These are phyloP conservation scores for Enteromius anoplus DNA, from an alignment of 2,797 vertebrate species.

Conservation along the genomic window DNA sequence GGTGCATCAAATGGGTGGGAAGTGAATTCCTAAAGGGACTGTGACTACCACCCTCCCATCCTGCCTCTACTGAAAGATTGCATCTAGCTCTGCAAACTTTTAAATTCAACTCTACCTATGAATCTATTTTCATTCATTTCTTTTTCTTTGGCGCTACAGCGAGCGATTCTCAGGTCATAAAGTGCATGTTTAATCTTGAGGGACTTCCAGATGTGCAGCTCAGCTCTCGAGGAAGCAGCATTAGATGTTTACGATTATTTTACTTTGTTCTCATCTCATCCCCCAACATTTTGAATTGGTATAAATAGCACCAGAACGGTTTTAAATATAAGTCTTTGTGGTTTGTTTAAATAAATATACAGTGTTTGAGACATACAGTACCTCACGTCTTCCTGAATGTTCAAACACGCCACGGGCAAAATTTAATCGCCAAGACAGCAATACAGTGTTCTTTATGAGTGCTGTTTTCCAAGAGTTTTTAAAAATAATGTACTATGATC, in stretches of 20 bases:
- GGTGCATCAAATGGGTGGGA: slow-evolving; percentile 41
- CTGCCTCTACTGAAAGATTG: slow-evolving; percentile 76
- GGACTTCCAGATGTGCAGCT: slow-evolving; percentile 72
- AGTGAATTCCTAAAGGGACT: slow-evolving; percentile 66
- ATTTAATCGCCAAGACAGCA: slow-evolving; percentile 16
- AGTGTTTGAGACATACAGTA: slow-evolving; percentile 4
- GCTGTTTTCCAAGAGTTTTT: background rate
- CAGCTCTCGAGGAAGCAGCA: slow-evolving; percentile 56
- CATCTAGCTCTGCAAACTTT: slow-evolving; percentile 68
- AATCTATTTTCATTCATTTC: slow-evolving; percentile 16
- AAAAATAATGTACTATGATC: slow-evolving; percentile 9
- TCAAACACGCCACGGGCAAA: slow-evolving; percentile 14
- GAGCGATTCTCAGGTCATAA: slow-evolving; percentile 72
- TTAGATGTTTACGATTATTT: slow-evolving; percentile 65
- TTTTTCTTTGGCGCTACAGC: slow-evolving; percentile 63
- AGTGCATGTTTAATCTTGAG: slow-evolving; percentile 69
- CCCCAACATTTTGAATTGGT: slow-evolving; percentile 27
- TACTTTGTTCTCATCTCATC: slow-evolving; percentile 37
- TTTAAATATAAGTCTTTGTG: slow-evolving; percentile 8
- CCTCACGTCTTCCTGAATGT: background rate
- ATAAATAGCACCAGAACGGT: slow-evolving; percentile 13
- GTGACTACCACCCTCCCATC: slow-evolving; percentile 77
- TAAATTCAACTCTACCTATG: slow-evolving; percentile 47
- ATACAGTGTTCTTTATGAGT: slow-evolving; percentile 4
- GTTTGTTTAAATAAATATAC: slow-evolving; percentile 26